Percentiles rank a stretch among this genome's conserved stretches.
phyloP scores from a whole-genome alignment of 1,140 invertebrate genomes.

The Drosophila rufa region DNA sequence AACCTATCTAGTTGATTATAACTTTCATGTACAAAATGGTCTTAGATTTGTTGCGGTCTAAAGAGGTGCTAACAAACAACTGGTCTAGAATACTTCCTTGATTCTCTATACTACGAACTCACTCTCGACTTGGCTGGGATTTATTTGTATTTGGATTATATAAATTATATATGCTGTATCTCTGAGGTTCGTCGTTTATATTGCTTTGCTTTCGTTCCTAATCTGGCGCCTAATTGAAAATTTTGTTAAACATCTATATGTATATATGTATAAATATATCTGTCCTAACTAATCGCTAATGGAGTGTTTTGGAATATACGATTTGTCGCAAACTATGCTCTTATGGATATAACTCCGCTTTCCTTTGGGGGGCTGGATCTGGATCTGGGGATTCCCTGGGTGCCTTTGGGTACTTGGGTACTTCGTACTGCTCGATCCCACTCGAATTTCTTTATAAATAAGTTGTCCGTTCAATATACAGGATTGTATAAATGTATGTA shows the following conservation, averaged over 20 bases:
- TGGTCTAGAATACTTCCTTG: conserved; percentile 55
- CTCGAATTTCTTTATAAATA: conserved; percentile 22
- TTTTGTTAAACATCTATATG: conserved; percentile 51
- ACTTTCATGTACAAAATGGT: conserved; percentile 40
- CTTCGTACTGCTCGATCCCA: conserved; percentile 28
- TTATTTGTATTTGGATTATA: conserved; percentile 19
- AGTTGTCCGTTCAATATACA: conserved; percentile 47
- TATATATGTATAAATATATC: conserved; percentile 59
- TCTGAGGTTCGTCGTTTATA: conserved; percentile 82
- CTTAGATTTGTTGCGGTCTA: conserved; percentile 25
- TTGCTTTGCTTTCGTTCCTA: conserved; percentile 64
- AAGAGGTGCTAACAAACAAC: conserved; percentile 26
- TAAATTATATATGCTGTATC: conserved; percentile 59
- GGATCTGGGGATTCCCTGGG: conserved; percentile 26
- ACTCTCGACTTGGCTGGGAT: conserved; percentile 38
- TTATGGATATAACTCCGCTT: conserved; percentile 32
- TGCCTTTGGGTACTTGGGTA: conserved; percentile 28
- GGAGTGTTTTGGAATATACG: conserved; percentile 80
- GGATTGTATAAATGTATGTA: conserved; percentile 48
- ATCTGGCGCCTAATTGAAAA: conserved; percentile 43
- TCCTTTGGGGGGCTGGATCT: conserved; percentile 11
- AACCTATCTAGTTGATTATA: conserved; percentile 33
- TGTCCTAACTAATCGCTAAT: conserved; percentile 80
- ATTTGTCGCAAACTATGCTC: conserved; percentile 43
- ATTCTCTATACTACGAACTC: conserved; percentile 43